Base-by-base conservation (phyloP, 2,888 invertebrate genomes). In the Taphrorychus bicolor region DNA sequence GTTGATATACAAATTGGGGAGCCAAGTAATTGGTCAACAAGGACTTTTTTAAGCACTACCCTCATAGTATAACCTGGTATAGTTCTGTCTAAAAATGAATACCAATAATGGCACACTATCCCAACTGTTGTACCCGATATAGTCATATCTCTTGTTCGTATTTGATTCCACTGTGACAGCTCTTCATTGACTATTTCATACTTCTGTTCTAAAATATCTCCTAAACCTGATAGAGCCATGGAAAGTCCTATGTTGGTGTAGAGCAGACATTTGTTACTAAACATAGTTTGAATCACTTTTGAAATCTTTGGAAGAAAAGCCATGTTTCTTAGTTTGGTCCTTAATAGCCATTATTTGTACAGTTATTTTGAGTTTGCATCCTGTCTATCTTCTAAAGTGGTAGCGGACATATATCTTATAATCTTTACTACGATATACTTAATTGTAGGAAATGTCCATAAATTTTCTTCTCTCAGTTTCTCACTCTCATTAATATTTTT, bases 61-160 rank as follows among this genome's bases (percentile, higher is more conserved):
- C 77, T 78, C 4, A 92, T 76, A 0, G 88, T 84, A 74, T 88
- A 86, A 1, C 93, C 94, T 1, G 92, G 89, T 40, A 94, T 81
- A 71, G 85, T 82, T 74, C 83, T 84, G 78, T 96, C 96, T 64
- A 97, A 82, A 70, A 88, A 84, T 64, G 87, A 86, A 79, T 97
- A 97, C 94, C 95, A 96, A 79, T 89, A 89, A 79, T 97, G 97
- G 76, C 92, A 92, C 22, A 94, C 83, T 5, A 92, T 80, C 19
- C 95, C 96, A 3, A 94, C 88, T 2, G 90, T 86, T 52, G 89
- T 82, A 1, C 95, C 96, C 5, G 93, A 90, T 22, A 89, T 80
- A 3, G 89, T 88, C 91, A 96, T 94, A 68, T 94, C 89, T 16
- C 81, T 79, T 0, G 93, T 92, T 67, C 96, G 86, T 17, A 76